A percentile compares a stretch with the other conserved stretches of the same genome.
phyloP scores from a whole-genome alignment of 2,888 invertebrate genomes.

The Melinaea menophilus region DNA sequence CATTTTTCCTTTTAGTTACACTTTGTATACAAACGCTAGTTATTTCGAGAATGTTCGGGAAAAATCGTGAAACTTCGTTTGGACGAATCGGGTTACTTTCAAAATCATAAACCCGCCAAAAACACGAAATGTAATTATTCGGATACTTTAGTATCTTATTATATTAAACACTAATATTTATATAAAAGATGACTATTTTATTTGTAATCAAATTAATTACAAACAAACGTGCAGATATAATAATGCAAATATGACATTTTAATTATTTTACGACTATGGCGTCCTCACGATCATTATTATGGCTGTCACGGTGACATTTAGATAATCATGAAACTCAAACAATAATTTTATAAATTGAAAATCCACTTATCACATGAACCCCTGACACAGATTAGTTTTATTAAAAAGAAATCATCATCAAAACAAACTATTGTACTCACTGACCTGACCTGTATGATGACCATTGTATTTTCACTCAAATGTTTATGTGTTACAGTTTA shows the following conservation, averaged over 20 bases:
- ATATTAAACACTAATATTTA: too few species aligned
- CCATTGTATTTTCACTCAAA: constrained; percentile 14
- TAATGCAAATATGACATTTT: constrained; percentile 6
- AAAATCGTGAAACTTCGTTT: too few species aligned
- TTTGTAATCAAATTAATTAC: too few species aligned
- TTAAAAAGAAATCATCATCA: constrained; percentile 35
- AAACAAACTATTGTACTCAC: constrained; percentile 19
- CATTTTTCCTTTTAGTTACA: constrained; percentile 26
- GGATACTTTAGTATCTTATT: too few species aligned
- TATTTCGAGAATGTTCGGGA: constrained; percentile 4
- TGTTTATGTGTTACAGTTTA: constrained; percentile 4
- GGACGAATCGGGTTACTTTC: too few species aligned
- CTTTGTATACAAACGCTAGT: constrained; percentile 4
- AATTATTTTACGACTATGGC: constrained; percentile 3
- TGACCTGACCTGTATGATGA: constrained; percentile 22
- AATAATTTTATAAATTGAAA: constrained; percentile 2
- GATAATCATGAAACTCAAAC: constrained; percentile 7
- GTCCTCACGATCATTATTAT: not conserved
- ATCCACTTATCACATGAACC: constrained; percentile 10
- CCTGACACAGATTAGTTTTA: constrained; percentile 25
- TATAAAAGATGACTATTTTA: too few species aligned
- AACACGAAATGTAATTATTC: too few species aligned
- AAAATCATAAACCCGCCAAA: too few species aligned
- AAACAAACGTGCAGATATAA: constrained; percentile 2
- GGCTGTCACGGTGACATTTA: not conserved